Evolutionary conservation across 1,140 invertebrate species (phyloP), one percentile per base, ranked within the genome.

Genomic region (Drosophila melanica): DNA sequence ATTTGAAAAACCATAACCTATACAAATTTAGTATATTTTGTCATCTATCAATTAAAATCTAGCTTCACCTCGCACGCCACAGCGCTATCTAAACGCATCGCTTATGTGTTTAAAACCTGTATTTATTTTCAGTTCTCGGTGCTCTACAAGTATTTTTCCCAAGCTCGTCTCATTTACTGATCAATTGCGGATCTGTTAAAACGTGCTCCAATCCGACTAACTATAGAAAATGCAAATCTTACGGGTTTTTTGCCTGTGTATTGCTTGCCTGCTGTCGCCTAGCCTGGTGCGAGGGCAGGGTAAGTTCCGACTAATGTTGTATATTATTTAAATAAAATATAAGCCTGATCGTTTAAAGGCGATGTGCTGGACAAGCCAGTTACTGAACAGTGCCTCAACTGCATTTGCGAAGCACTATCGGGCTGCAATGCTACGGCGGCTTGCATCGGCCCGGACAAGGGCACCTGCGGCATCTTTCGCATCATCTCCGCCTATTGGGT

Each of bases 401-500:
- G 97, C 82, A 94, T 98, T 63, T 98, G 97, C 82, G 95, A 97
- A 90, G 96, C 96, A 0, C 93, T 95, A 0, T 96, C 96, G 0
- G 94, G 94, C 18, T 98, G 96, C 90, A 95, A 97, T 81, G 92
- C 92, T 1, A 94, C 94, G 0, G 79, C 92, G 0, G 90, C 92
- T 10, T 97, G 96, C 73, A 72, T 42, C 0, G 92, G 90, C 9
- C 95, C 94, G 0, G 94, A 95, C 44, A 92, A 91, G 1, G 94
- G 96, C 16, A 93, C 94, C 33, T 98, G 97, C 74, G 97, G 97
- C 1, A 94, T 97, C 4, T 98, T 97, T 92, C 93, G 94, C 33
- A 97, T 98, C 69, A 97, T 96, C 0, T 96, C 95, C 95, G 94
- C 93, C 0, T 98, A 97, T 82, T 98, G 97, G 97, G 92, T 94